Base-by-base conservation (phyloP, 2,888 invertebrate species). In the Stenurella melanura region DNA sequence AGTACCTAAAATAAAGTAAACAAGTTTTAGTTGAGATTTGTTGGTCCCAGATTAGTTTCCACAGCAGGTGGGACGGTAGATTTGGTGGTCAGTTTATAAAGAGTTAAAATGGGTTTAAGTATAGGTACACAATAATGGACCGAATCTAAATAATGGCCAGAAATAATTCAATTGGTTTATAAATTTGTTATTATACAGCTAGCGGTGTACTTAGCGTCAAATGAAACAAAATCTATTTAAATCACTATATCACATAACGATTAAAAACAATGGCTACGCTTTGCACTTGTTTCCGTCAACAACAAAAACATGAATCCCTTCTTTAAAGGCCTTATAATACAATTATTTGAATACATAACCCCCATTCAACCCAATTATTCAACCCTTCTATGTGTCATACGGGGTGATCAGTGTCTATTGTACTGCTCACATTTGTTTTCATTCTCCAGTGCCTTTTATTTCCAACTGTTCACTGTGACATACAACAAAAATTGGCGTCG, bases 281-380 rank as follows among this genome's bases (percentile, higher is more conserved):
- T 21, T 21, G 54, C 67, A 67, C 50, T 67, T 38, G 21, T 67
- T 21, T 54, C 15, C 26, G 15, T 3, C n/a, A 67, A 21, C 64
- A 18, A 67, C n/a, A 67, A 21, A 67, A 21, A 26, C 30, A 42
- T 15, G 12, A 58, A 42, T 38, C 60, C 56, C 60, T 58, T 21
- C 34, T 60, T 57, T 60, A 42, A 19, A 70, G 26, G 19, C 60
- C 58, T n/a, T 60, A 60, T 34, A 19, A 70, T 70, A 61, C 21
- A 38, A 70, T 70, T 60, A 70, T 70, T 60, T 42, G 60, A 60
- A 70, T 70, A 70, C 70, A 50, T 70, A 70, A 21, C 70, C 50
- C n/a, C 70, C 21, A 42, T 42, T 60, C 70, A 70, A 57, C 42
- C 60, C 70, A 19, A 38, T 70, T 60, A 60, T 70, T 42, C 70